Percentiles rank a stretch among this genome's conserved stretches.
Evolutionary conservation across 2,113 vertebrate genomes (phyloP).

Genomic region (Ceratotherium simum): DNA sequence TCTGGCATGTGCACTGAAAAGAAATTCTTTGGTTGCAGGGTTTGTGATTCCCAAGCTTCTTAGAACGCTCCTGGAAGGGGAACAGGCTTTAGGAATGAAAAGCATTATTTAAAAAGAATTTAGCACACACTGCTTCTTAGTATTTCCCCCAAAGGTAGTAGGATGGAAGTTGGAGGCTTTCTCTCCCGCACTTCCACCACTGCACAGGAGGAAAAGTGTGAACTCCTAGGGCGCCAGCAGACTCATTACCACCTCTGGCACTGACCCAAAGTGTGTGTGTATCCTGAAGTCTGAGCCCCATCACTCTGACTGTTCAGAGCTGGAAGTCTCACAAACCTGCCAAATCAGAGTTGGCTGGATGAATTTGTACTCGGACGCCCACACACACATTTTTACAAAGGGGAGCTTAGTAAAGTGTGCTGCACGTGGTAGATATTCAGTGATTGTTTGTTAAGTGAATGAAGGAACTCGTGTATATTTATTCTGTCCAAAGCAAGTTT

Average conservation of each 20-base stretch:
- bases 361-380: not conserved
- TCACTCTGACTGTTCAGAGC: not conserved
- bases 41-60: constrained; percentile 32
- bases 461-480: not conserved
- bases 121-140: constrained; percentile 26
- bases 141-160: not conserved
- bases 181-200: not conserved
- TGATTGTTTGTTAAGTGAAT: constrained; percentile 40
- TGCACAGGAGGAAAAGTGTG: not conserved
- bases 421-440: not conserved
- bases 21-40: not conserved
- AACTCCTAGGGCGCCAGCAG: not conserved
- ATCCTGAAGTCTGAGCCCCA: not conserved
- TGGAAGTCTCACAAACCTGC: not conserved
- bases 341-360: not conserved
- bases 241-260: constrained; percentile 9
- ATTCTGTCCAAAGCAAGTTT: not conserved
- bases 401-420: not conserved
- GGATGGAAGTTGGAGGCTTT: not conserved
- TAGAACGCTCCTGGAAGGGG: not conserved
- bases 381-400: not conserved
- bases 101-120: constrained; percentile 6
- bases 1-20: not conserved
- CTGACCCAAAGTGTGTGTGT: not conserved
- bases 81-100: constrained; percentile 9